These are phyloP conservation scores for Melanerpes formicivorus DNA, from an alignment of 2,113 vertebrate species.

Conservation along the genomic window DNA sequence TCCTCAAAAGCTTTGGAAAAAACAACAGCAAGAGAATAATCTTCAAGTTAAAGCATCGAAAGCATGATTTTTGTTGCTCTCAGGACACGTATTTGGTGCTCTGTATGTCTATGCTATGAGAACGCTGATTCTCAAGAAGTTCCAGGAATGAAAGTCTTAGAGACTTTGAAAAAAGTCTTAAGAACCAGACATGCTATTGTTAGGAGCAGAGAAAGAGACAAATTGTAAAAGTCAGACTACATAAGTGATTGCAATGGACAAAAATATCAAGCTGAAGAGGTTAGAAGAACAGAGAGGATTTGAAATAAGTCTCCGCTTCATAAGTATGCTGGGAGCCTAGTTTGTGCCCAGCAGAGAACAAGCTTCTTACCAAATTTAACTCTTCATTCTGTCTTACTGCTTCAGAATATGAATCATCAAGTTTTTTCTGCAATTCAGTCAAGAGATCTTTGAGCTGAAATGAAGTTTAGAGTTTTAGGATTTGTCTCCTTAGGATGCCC, in stretches of 20 bases:
- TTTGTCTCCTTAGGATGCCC: constrained; percentile 67
- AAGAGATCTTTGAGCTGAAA: constrained; percentile 99
- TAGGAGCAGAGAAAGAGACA: constrained; percentile 78
- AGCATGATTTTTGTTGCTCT: background rate
- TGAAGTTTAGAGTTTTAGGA: constrained; percentile 91
- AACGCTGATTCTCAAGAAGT: constrained; percentile 55
- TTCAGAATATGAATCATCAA: constrained; percentile 98
- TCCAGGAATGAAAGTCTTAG: constrained; percentile 25
- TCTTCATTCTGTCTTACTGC: constrained; percentile 99
- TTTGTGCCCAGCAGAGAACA: constrained; percentile 70
- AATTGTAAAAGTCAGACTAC: constrained; percentile 68
- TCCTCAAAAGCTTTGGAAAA: background rate
- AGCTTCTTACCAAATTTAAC: constrained; percentile 96
- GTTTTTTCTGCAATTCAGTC: constrained; percentile 99
- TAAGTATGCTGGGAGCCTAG: constrained; percentile 58
- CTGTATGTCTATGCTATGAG: background rate
- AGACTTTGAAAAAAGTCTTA: constrained; percentile 43
- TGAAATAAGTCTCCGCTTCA: constrained; percentile 66
- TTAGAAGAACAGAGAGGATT: constrained; percentile 77
- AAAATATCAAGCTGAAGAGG: constrained; percentile 77
- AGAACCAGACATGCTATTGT: constrained; percentile 76
- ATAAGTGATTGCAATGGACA: constrained; percentile 66
- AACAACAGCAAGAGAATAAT: background rate
- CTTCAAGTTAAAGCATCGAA: background rate
- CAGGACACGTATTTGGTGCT: background rate